Evolutionary conservation across 2,888 invertebrate species (phyloP).

Genomic region (Zaprionus obscuricornis): DNA sequence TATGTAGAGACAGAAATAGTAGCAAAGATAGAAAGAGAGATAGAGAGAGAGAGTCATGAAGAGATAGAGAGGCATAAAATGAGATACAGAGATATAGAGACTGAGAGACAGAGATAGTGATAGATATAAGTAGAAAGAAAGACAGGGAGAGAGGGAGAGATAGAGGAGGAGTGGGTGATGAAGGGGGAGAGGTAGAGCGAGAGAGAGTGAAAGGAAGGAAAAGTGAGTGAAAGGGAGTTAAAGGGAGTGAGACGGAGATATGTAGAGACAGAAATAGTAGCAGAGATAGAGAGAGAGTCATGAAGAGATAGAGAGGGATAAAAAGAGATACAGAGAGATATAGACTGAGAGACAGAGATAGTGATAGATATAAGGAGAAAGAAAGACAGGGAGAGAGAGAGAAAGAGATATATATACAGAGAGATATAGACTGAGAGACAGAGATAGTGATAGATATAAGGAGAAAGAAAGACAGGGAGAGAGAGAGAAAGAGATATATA

Average conservation of each 20-base stretch:
- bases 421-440: constrained; percentile 1
- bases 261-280: background rate
- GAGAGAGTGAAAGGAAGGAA: constrained; percentile 9
- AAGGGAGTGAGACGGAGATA: background rate
- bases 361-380: background rate
- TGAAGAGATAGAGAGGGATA: background rate
- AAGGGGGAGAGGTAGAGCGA: too few relatives aligned
- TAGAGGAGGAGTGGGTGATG: too few relatives aligned
- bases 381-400: background rate
- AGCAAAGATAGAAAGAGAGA: too few relatives aligned
- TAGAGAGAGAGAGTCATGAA: background rate
- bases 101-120: background rate
- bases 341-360: background rate
- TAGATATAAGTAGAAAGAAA: background rate
- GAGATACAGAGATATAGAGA: background rate
- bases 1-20: background rate
- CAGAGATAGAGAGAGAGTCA: background rate
- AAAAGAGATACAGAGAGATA: background rate
- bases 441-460: background rate
- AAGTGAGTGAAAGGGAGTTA: constrained; percentile 3
- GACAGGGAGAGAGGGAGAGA: background rate
- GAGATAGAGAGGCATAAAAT: background rate
- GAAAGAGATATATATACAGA: background rate
- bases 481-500: background rate
- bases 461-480: constrained; percentile 5